A percentile compares a stretch with the other conserved stretches of the same genome.
Conservation (phyloP, 2,888 invertebrate species). For the Lepidochitona cinerea region DNA sequence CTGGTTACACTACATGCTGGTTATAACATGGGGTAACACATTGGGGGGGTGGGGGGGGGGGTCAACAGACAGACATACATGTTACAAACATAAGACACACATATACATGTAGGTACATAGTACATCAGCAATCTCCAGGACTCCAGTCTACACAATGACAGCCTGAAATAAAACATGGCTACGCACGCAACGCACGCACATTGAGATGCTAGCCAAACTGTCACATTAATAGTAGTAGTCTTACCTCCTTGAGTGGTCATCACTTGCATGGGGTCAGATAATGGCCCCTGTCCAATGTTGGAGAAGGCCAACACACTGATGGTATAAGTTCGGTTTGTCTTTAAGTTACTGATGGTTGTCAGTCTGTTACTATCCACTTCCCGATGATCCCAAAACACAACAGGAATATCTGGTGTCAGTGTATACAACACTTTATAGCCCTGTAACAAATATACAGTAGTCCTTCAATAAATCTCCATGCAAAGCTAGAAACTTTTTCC, state of each 20-base stretch:
- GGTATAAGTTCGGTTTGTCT: slow-evolving; percentile 93
- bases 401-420: slow-evolving; percentile 86
- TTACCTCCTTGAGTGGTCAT: slow-evolving; percentile 91
- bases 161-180: not conserved
- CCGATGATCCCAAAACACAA: slow-evolving; percentile 93
- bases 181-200: slow-evolving; percentile 9
- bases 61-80: not conserved
- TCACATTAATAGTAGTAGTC: slow-evolving; percentile 22
- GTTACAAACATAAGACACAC: not conserved
- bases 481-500: not conserved
- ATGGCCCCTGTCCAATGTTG: slow-evolving; percentile 94
- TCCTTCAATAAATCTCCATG: not conserved
- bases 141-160: not conserved
- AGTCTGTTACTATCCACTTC: slow-evolving; percentile 88
- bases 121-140: not conserved
- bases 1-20: no score
- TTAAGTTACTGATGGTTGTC: slow-evolving; percentile 92
- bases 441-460: slow-evolving; percentile 74
- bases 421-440: slow-evolving; percentile 98
- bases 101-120: not conserved
- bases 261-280: slow-evolving; percentile 96
- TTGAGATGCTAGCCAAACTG: slow-evolving; percentile 3
- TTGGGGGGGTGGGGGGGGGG: not conserved
- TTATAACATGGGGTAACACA: no score
- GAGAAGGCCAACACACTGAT: slow-evolving; percentile 85